These are phyloP conservation scores for Dendrocopos noguchii DNA, from an alignment of 2,113 vertebrate species.

Conservation along the genomic window DNA sequence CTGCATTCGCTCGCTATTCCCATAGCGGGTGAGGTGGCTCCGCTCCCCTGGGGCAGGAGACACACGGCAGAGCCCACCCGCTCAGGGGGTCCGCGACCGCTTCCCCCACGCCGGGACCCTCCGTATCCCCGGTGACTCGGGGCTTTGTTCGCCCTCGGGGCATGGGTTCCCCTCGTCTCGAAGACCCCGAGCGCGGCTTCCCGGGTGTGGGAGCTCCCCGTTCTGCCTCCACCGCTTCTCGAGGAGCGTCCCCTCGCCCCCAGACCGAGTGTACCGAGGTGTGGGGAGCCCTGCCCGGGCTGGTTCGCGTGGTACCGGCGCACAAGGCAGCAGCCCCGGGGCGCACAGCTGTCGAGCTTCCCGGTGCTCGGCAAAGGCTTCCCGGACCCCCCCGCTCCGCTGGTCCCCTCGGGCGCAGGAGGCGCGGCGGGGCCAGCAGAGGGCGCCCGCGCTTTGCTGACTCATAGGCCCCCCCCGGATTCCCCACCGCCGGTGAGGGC, in stretches of 20 bases:
- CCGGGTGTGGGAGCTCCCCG: too few relatives aligned
- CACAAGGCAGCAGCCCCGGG: background rate
- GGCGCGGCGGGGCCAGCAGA: background rate
- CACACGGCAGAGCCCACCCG: background rate
- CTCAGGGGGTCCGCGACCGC: background rate
- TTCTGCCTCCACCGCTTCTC: background rate
- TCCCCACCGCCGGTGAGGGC: background rate
- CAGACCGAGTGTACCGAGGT: background rate
- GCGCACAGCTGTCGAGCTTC: background rate
- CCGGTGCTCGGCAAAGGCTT: background rate
- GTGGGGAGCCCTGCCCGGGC: background rate
- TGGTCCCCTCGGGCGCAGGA: background rate
- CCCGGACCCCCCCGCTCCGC: background rate
- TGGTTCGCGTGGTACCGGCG: too few relatives aligned
- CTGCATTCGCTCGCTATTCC: background rate
- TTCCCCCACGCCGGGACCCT: background rate
- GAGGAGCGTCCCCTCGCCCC: background rate
- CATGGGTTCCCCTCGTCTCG: background rate
- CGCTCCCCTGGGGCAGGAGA: background rate
- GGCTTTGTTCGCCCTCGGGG: background rate
- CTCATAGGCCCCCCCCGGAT: background rate
- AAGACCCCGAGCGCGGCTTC: background rate
- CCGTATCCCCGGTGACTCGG: background rate
- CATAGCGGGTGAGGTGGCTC: background rate
- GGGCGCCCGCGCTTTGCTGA: constrained; percentile 60